Conservation (phyloP, 2,113 vertebrate genomes). For the Mustela nigripes region DNA sequence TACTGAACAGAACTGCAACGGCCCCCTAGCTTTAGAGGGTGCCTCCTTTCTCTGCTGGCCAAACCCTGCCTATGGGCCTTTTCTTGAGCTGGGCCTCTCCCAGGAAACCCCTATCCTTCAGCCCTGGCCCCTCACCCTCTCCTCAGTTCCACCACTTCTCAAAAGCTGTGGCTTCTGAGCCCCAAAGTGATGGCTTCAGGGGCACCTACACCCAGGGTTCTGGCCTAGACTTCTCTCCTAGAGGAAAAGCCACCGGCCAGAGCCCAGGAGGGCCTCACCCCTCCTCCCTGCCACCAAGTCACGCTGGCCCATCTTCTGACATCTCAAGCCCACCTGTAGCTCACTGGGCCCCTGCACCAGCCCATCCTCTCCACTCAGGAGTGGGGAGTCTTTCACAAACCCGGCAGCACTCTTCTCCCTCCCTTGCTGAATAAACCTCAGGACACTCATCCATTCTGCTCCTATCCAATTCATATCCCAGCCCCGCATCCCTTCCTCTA, state of each 20-base stretch:
- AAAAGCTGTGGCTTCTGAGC: not conserved
- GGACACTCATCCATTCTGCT: too few species aligned
- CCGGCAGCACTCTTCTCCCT: not conserved
- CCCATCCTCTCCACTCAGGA: not conserved
- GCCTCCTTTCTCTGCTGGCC: not conserved
- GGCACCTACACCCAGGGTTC: slow-evolving; percentile 78
- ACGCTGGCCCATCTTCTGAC: not conserved
- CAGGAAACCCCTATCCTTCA: not conserved
- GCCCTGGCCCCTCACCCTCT: too few species aligned
- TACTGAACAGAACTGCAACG: not conserved
- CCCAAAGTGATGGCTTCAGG: slow-evolving; percentile 70
- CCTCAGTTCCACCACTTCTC: not conserved
- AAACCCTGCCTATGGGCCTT: not conserved
- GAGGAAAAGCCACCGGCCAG: not conserved
- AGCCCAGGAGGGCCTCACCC: not conserved
- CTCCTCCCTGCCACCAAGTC: not conserved
- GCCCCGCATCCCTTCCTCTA: not conserved
- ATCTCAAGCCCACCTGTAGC: not conserved
- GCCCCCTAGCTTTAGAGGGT: not conserved
- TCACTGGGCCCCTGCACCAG: not conserved
- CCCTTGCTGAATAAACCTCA: not conserved
- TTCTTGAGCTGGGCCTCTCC: not conserved
- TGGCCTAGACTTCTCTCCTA: not conserved
- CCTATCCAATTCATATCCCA: not conserved
- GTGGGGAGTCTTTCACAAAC: not conserved